Base-by-base conservation (phyloP, 1,140 invertebrate genomes). In the Apis dorsata region DNA sequence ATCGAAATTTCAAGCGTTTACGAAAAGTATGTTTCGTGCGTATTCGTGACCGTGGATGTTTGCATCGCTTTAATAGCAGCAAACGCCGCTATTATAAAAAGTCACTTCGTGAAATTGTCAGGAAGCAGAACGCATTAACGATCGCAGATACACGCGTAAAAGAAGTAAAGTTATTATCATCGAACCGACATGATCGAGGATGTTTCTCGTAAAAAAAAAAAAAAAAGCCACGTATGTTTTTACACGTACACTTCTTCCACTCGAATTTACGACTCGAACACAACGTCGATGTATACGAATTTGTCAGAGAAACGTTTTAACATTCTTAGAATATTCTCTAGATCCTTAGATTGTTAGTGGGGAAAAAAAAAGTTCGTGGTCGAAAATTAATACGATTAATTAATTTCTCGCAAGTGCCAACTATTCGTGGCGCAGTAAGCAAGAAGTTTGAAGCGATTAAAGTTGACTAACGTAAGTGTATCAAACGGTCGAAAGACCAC, bases 71-170 rank as follows among this genome's bases (percentile, higher is more conserved):
- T 65, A 77, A 51, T 53, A 21, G 24, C 49, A 10, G 19, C n/a
- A 77, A 55, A 55, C 34, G 62, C 9, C 49, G 53, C 24, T n/a
- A n/a, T n/a, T n/a, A 21, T 65, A 76, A 53, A 65, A 76, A 76
- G n/a, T 10, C 60, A 76, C 34, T 65, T 21, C 0, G 59, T 34
- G 17, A 53, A 76, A 76, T 76, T 63, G 60, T 51, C 74, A 51
- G 49, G 15, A 51, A 53, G 8, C 10, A 12, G 9, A 17, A 10
- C 28, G 28, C 21, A 7, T 51, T 21, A 34, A n/a, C 57, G 28
- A 49, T 74, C 12, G 59, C 34, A 15, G 19, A 60, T 9, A 63
- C 15, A n/a, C 34, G 24, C 60, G n/a, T 28, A 63, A 28, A 76
- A 19, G n/a, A 13, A 15, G 7, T 53, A 53, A 77, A 24, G 24